Percentiles rank a stretch among this genome's conserved stretches.
Conservation (phyloP, 2,888 invertebrate genomes). For the Agriopis leucophaearia region DNA sequence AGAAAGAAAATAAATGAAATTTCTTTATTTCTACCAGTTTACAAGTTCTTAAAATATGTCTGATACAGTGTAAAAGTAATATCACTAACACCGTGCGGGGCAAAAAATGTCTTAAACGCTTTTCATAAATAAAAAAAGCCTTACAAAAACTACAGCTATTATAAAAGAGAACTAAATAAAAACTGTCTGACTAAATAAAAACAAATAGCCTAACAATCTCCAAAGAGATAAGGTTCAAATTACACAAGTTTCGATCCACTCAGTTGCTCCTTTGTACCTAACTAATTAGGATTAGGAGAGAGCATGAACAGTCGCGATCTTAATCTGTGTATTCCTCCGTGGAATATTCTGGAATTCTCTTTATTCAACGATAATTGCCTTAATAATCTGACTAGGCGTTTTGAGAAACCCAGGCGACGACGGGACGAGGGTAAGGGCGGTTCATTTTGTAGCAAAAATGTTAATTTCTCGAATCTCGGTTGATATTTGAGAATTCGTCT, state of each 20-base stretch:
- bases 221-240: constrained; percentile 50
- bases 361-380: constrained; percentile 57
- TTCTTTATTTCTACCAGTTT: too few species aligned
- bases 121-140: background rate
- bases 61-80: too few species aligned
- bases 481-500: constrained; percentile 30
- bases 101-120: background rate
- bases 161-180: constrained; percentile 36
- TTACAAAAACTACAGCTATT: constrained; percentile 27
- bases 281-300: constrained; percentile 69
- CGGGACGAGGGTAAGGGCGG: constrained; percentile 21
- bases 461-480: constrained; percentile 32
- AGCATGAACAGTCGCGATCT: constrained; percentile 66
- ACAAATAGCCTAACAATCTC: constrained; percentile 36
- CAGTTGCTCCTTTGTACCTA: constrained; percentile 49
- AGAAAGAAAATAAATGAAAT: too few species aligned
- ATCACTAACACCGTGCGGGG: too few species aligned
- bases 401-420: constrained; percentile 45
- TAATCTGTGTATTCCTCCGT: constrained; percentile 59
- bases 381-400: constrained; percentile 53
- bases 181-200: constrained; percentile 29
- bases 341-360: constrained; percentile 49
- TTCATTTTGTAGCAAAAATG: constrained; percentile 36
- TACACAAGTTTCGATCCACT: constrained; percentile 53
- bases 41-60: too few species aligned